Evolutionary conservation across 2,113 vertebrate genomes (phyloP), one percentile per base, ranked within the genome.

Genomic region (Muntiacus reevesi): DNA sequence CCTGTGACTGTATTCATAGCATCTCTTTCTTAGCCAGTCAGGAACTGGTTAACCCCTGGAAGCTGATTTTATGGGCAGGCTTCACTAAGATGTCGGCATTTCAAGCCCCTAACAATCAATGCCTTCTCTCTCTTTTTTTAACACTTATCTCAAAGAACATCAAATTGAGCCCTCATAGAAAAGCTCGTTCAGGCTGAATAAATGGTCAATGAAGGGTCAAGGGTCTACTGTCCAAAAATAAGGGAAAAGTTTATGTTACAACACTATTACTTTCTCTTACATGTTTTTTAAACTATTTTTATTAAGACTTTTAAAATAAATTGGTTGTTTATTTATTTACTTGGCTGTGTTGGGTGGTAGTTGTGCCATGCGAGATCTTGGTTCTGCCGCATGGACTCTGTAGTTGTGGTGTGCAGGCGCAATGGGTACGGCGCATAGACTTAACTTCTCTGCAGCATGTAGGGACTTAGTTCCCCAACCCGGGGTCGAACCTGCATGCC

Each of bases 51-150:
- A 91, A 50, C 79, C 33, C n/a, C 74, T 87, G 50, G 81, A 84
- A 95, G 93, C 36, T 90, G 45, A 87, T 76, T 96, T 95, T 59
- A 45, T 93, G 40, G 84, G 19, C 14, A 59, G 33, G 50, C 47
- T 90, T 85, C 47, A 82, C 54, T 93, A 40, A 94, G 15, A 57
- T 96, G 67, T 71, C 25, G 40, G 54, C 57, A 93, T 91, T 82
- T 91, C 60, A 82, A 45, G 45, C 52, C 23, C 64, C 91, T 84
- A 47, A 8, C 45, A 36, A 54, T 60, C 79, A 59, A 27, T 94
- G 89, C 45, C 47, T 43, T 67, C 67, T 59, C 43, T 50, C 9
- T 52, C 4, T 28, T 27, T 76, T 82, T 52, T 23, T 25, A 54
- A 55, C 6, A 52, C 10, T 91, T 67, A 78, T 91, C 28, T 84